phyloP scores from a whole-genome alignment of 2,888 invertebrate species.

The Cyclophora albipunctata region DNA sequence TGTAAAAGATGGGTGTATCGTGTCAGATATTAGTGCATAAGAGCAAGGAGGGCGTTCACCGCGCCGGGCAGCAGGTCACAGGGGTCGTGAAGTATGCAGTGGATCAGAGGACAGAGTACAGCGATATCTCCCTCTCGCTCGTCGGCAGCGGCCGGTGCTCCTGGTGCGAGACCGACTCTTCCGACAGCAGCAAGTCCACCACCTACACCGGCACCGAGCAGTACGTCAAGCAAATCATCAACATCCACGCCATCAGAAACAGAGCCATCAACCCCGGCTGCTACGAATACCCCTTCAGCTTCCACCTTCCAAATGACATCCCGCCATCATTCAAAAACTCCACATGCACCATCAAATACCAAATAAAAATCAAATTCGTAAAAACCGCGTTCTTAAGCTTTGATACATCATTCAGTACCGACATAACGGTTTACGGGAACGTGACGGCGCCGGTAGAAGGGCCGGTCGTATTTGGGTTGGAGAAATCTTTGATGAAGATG shows the following conservation, averaged over 20 bases:
- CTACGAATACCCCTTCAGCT: constrained; percentile 14
- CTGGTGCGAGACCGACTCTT: constrained; percentile 4
- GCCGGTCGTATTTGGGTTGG: constrained; percentile 11
- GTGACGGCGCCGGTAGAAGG: constrained; percentile 5
- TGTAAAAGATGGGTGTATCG: constrained; percentile 11
- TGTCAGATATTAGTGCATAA: constrained; percentile 13
- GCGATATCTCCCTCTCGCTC: constrained; percentile 9
- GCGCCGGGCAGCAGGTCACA: constrained; percentile 9
- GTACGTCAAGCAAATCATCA: constrained; percentile 2
- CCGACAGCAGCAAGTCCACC: background rate
- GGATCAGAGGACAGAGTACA: constrained; percentile 12
- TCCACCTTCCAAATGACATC: constrained; percentile 13
- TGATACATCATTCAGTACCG: constrained; percentile 7
- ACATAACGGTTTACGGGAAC: constrained; percentile 15
- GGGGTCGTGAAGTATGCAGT: constrained; percentile 12
- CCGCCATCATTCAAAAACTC: constrained; percentile 12
- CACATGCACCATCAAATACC: constrained; percentile 9
- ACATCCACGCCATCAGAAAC: constrained; percentile 4
- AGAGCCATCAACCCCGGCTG: constrained; percentile 1
- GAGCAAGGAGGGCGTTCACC: constrained; percentile 6
- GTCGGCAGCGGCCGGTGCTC: constrained; percentile 12
- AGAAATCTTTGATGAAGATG: constrained; percentile 12
- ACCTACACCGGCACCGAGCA: constrained; percentile 7
- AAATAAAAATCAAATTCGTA: constrained; percentile 10
- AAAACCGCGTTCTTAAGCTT: constrained; percentile 12